These are phyloP conservation scores for Magallana ariakensis DNA, from an alignment of 1,140 invertebrate genomes.

Conservation along the genomic window DNA sequence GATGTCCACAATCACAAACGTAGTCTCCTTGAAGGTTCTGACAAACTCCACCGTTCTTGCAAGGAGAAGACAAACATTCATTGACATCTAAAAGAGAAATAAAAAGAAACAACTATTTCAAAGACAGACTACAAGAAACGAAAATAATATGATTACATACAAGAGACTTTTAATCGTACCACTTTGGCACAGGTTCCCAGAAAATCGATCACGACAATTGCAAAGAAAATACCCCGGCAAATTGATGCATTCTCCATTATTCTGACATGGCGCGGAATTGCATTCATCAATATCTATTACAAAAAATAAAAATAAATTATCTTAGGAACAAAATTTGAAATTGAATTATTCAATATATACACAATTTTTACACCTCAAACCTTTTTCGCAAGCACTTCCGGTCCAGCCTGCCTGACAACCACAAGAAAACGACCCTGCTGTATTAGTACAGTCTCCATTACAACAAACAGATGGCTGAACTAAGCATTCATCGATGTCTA, in stretches of 20 bases:
- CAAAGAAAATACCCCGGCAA: background rate
- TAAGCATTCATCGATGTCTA: slow-evolving; percentile 30
- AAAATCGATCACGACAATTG: background rate
- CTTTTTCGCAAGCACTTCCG: background rate
- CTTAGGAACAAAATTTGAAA: background rate
- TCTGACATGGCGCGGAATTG: background rate
- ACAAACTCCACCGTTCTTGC: slow-evolving; percentile 13
- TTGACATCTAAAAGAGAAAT: background rate
- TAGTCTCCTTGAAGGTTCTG: slow-evolving; percentile 20
- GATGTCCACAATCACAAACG: slow-evolving; percentile 87
- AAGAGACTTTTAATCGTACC: background rate
- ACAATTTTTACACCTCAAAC: background rate
- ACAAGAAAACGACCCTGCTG: slow-evolving; percentile 41
- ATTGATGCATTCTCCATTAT: background rate
- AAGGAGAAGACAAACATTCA: background rate
- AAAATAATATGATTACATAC: no score
- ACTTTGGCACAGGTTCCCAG: background rate
- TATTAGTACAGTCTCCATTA: slow-evolving; percentile 47
- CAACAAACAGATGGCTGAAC: slow-evolving; percentile 32
- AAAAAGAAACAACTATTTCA: no score
- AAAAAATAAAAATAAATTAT: background rate
- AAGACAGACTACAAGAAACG: no score
- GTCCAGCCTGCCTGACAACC: slow-evolving; percentile 4
- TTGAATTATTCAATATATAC: background rate
- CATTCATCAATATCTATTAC: slow-evolving; percentile 4